Base-by-base conservation (phyloP, 2,797 vertebrate genomes). In the Chaenodraco wilsoni region DNA sequence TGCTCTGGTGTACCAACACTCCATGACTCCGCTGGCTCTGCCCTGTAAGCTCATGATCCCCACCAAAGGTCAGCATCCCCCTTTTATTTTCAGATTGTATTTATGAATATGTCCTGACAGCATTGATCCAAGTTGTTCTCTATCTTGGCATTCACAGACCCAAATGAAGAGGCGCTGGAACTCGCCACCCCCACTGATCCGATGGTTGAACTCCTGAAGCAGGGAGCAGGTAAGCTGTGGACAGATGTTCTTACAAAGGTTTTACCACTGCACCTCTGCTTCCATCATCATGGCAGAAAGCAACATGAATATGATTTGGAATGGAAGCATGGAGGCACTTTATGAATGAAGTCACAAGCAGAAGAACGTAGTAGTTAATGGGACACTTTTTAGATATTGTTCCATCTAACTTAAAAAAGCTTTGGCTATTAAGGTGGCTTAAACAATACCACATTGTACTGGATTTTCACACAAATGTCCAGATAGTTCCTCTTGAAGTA, bases 1-100 rank as follows among this genome's bases (percentile, higher is more conserved):
- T 0, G 97, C 98, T 16, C 92, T 99, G 85, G 98, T 99, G 64
- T 99, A 99, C 88, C 98, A 99, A 88, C 98, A 99, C 91, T 97
- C 98, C 11, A 97, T 99, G 95, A 99, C 96, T 17, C 98, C 98
- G 0, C 87, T 99, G 93, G 98, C 98, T 70, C 91, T 99, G 86
- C 98, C 98, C 83, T 99, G 98, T 84, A 99, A 97, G 89, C 95
- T 99, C 82, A 96, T 99, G 90, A 98, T 99, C 92, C 98, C 98
- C 79, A 92, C 96, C 87, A 95, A 96, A 97, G 98, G 98, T 99
- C 92, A 91, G 92, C 76, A 23, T 4, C 0, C 1, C 50, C 8
- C 46, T 48, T 51, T 11, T 2, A 1, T 37, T 51, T 1, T 7
- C 0, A 11, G 33, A 37, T 37, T 37, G 33, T 37, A 37, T 2